A percentile compares a stretch with the other conserved stretches of the same genome.
These are phyloP conservation scores for Coenonympha arcania DNA, from an alignment of 2,888 invertebrate species.

Conservation along the genomic window DNA sequence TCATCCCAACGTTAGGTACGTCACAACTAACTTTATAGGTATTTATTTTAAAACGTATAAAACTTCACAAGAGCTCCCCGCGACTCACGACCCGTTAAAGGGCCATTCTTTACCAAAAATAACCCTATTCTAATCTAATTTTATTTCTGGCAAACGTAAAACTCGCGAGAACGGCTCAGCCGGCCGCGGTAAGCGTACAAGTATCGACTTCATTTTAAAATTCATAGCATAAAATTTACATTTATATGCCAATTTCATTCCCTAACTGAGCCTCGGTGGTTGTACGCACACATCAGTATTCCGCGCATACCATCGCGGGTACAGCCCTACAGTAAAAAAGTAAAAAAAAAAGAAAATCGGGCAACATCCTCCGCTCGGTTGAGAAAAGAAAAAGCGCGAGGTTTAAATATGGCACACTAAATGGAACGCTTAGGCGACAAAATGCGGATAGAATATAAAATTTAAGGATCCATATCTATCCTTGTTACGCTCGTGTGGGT, in stretches of 20 bases:
- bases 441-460: constrained; percentile 75
- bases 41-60: constrained; percentile 21
- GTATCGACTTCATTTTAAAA: constrained; percentile 74
- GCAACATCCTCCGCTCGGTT: constrained; percentile 60
- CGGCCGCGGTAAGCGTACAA: constrained; percentile 57
- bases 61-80: constrained; percentile 27
- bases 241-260: constrained; percentile 75
- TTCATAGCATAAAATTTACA: constrained; percentile 75
- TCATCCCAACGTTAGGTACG: neutral
- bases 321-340: constrained; percentile 54
- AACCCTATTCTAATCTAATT: constrained; percentile 66
- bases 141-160: constrained; percentile 57
- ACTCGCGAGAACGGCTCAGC: constrained; percentile 56
- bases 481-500: constrained; percentile 41
- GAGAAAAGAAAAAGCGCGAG: constrained; percentile 64
- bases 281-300: constrained; percentile 72
- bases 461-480: constrained; percentile 59
- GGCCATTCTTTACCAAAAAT: constrained; percentile 55
- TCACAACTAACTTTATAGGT: neutral
- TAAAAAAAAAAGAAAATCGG: constrained; percentile 53
- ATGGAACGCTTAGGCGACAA: constrained; percentile 75
- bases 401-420: constrained; percentile 75
- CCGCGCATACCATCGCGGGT: constrained; percentile 56
- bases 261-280: constrained; percentile 68
- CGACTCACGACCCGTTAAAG: constrained; percentile 45